Evolutionary conservation across 2,113 vertebrate genomes (phyloP).

Genomic region (Hemiprocne comata): DNA sequence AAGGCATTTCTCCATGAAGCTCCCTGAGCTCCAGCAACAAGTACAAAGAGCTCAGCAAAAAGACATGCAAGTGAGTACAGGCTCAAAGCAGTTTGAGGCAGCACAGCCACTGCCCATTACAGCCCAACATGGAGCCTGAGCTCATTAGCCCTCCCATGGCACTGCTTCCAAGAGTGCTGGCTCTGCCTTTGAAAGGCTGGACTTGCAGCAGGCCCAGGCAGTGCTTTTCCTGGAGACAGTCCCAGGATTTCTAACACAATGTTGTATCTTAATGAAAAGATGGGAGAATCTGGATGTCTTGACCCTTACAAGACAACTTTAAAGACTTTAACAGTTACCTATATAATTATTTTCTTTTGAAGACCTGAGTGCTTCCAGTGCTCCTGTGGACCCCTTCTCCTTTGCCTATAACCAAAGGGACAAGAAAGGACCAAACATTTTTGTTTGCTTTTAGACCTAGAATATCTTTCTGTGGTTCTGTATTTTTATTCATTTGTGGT

Average conservation of each 20-base stretch:
- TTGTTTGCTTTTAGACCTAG: not conserved
- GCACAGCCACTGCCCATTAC: accelerated
- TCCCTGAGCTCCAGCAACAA: not conserved
- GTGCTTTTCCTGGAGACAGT: not conserved
- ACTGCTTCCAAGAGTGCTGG: not conserved
- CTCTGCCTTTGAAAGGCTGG: accelerated
- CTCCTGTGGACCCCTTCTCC: not conserved
- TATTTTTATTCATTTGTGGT: not conserved
- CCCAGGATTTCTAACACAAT: not conserved
- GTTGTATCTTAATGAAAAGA: not conserved
- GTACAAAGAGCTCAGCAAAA: not conserved
- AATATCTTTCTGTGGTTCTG: not conserved
- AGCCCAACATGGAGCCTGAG: not conserved
- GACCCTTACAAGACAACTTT: not conserved
- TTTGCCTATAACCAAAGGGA: not conserved
- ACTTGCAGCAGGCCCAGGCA: accelerated
- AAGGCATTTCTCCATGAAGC: not conserved
- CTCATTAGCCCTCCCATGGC: accelerated
- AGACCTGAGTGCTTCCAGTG: not conserved
- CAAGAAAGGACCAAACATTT: not conserved
- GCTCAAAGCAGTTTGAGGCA: not conserved
- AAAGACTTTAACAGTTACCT: not conserved
- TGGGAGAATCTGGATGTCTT: not conserved
- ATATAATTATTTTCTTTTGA: not conserved
- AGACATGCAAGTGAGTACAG: accelerated